phyloP scores from a whole-genome alignment of 2,113 vertebrate species.

The Cervus canadensis region DNA sequence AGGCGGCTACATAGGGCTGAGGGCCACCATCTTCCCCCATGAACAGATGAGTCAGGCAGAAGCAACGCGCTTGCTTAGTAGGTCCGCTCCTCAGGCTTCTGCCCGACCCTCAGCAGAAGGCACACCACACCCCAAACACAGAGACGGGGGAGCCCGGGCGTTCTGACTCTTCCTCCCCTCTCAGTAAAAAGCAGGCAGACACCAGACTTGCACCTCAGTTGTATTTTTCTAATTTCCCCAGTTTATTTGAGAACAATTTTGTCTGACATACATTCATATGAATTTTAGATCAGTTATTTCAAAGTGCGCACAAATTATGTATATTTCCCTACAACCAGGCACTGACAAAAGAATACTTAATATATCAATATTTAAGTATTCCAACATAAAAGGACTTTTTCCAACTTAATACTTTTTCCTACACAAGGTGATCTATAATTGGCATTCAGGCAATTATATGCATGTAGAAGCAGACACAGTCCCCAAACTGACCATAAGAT shows the following conservation, averaged over 20 bases:
- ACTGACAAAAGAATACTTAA: neutral
- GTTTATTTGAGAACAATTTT: constrained; percentile 27
- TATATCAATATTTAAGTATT: neutral
- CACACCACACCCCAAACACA: neutral
- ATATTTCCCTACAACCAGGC: neutral
- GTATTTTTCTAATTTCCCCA: neutral
- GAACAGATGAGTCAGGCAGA: rapidly evolving
- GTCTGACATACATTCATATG: neutral
- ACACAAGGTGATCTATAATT: neutral
- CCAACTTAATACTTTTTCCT: neutral
- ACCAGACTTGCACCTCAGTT: neutral
- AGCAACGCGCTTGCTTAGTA: neutral
- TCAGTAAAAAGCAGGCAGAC: neutral
- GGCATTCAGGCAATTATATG: neutral
- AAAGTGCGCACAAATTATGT: neutral
- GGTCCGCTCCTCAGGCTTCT: neutral
- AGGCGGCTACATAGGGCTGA: rapidly evolving
- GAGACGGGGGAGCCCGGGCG: neutral
- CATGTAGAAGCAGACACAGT: neutral
- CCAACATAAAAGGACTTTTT: neutral
- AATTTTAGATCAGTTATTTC: neutral
- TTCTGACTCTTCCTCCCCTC: neutral
- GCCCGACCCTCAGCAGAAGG: neutral
- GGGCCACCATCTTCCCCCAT: no score
- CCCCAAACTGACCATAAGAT: no score